phyloP scores from a whole-genome alignment of 2,888 invertebrate species.

The Synergus itoensis region DNA sequence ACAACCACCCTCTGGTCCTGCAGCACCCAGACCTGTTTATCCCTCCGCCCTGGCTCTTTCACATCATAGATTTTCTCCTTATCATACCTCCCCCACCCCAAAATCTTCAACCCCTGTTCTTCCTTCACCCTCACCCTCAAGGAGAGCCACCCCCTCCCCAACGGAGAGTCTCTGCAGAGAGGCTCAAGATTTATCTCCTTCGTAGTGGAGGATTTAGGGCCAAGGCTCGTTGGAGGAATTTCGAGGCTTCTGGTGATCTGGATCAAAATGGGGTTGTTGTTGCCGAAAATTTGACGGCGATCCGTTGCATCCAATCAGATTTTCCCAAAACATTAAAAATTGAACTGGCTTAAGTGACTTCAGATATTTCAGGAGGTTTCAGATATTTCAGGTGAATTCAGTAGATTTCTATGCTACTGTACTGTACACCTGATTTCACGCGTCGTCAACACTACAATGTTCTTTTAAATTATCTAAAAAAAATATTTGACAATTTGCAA shows the following conservation, averaged over 20 bases:
- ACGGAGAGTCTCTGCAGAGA: conserved; percentile 75
- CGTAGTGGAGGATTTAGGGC: conserved; percentile 67
- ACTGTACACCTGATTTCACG: too few relatives aligned
- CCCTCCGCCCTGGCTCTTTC: conserved; percentile 73
- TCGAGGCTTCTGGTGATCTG: conserved; percentile 27
- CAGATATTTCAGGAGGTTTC: too few relatives aligned
- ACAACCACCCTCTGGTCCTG: conserved; percentile 66
- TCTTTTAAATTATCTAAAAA: too few relatives aligned
- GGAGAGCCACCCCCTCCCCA: conserved; percentile 74
- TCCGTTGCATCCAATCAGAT: too few relatives aligned
- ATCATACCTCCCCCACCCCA: conserved; percentile 70
- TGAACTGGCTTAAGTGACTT: too few relatives aligned
- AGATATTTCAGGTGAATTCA: too few relatives aligned
- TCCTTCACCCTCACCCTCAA: conserved; percentile 71
- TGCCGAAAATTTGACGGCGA: too few relatives aligned
- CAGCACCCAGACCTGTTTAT: conserved; percentile 73
- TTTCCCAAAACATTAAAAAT: too few relatives aligned
- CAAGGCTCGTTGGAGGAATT: conserved; percentile 24
- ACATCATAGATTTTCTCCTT: conserved; percentile 78
- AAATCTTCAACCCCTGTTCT: conserved; percentile 67
- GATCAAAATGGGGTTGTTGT: not conserved
- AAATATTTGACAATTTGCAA: too few relatives aligned
- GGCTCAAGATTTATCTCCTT: conserved; percentile 74
- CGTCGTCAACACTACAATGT: too few relatives aligned
- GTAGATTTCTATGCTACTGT: too few relatives aligned